These are phyloP conservation scores for Prenolepis imparis DNA, from an alignment of 2,888 invertebrate species.

Conservation along the genomic window DNA sequence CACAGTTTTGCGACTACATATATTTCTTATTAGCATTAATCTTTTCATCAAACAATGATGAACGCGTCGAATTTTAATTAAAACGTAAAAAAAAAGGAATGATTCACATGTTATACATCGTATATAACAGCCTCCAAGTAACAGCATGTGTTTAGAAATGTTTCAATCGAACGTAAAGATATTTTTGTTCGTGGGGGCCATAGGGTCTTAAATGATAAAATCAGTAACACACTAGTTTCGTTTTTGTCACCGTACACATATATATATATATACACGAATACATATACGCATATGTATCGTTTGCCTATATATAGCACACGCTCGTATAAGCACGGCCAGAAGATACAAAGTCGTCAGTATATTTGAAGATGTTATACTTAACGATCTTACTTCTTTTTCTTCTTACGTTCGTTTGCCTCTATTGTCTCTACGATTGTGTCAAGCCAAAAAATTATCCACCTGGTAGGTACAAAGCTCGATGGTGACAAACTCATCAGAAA, in stretches of 20 bases:
- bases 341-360: slow-evolving; percentile 51
- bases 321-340: no score
- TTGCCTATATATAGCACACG: slow-evolving; percentile 18
- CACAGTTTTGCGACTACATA: background rate
- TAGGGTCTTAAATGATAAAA: slow-evolving; percentile 67
- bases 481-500: background rate
- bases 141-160: slow-evolving; percentile 27
- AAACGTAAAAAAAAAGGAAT: background rate
- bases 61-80: background rate
- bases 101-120: background rate
- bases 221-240: slow-evolving; percentile 53
- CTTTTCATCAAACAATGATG: background rate
- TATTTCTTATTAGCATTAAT: background rate
- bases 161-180: slow-evolving; percentile 55
- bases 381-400: slow-evolving; percentile 63
- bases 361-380: slow-evolving; percentile 66
- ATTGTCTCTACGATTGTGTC: slow-evolving; percentile 74
- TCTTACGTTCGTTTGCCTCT: slow-evolving; percentile 61
- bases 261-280: background rate
- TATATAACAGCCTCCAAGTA: background rate
- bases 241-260: slow-evolving; percentile 58
- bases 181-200: slow-evolving; percentile 71
- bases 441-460: slow-evolving; percentile 83
- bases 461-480: slow-evolving; percentile 70
- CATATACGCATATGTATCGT: slow-evolving; percentile 36